phyloP scores from a whole-genome alignment of 2,113 vertebrate genomes.

The Rhinopomastus cyanomelas region DNA sequence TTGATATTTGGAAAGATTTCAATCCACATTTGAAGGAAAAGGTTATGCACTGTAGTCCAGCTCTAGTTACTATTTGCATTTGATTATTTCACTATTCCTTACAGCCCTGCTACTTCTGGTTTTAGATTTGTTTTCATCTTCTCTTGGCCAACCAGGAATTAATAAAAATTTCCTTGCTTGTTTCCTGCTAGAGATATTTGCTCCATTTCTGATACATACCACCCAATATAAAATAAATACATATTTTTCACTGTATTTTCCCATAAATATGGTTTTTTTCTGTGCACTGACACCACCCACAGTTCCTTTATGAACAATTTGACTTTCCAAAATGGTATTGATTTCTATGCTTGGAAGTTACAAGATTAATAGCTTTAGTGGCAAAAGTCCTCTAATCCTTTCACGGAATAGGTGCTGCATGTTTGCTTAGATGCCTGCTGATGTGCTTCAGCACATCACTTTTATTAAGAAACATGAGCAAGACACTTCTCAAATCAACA shows the following conservation, averaged over 20 bases:
- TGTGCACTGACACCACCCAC: not conserved
- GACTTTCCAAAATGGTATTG: constrained; percentile 41
- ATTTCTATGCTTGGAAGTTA: constrained; percentile 27
- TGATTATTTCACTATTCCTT: constrained; percentile 38
- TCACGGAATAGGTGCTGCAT: not conserved
- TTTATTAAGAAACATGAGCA: not conserved
- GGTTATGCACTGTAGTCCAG: constrained; percentile 33
- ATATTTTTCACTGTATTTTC: not conserved
- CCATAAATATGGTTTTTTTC: not conserved
- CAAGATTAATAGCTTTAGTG: constrained; percentile 29
- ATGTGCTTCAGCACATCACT: constrained; percentile 1
- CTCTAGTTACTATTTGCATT: constrained; percentile 46
- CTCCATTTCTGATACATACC: not conserved
- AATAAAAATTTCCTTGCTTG: not conserved
- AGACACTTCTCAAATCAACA: constrained; percentile 38
- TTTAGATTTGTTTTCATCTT: not conserved
- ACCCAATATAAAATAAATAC: not conserved
- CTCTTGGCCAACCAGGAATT: not conserved
- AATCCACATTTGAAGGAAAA: constrained; percentile 67
- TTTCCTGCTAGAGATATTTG: not conserved
- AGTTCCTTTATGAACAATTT: constrained; percentile 32
- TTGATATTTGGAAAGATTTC: constrained; percentile 76
- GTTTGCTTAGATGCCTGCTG: constrained; percentile 1
- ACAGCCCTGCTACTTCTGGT: not conserved
- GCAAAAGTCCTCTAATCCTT: constrained; percentile 35